A percentile compares a stretch with the other conserved stretches of the same genome.
Evolutionary conservation across 2,113 vertebrate genomes (phyloP).

Genomic region (Eubucco bourcierii): DNA sequence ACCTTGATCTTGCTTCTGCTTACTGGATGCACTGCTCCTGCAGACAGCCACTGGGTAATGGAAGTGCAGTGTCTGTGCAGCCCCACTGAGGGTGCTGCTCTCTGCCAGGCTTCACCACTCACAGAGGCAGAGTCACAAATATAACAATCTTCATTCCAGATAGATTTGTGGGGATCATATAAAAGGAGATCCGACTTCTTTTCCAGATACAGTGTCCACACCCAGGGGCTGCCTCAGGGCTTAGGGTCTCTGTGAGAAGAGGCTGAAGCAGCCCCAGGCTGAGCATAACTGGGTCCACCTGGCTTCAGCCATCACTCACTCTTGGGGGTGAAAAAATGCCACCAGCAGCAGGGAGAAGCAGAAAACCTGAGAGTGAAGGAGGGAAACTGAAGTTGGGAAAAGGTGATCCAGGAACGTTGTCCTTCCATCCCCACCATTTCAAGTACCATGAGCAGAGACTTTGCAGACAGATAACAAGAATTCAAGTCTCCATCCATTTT

Average conservation of each 20-base stretch:
- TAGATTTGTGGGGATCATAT: rapidly evolving
- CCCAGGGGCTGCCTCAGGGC: rapidly evolving
- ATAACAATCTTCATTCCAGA: rapidly evolving
- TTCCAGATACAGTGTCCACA: rapidly evolving
- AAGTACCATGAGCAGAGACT: not conserved
- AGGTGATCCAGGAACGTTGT: rapidly evolving
- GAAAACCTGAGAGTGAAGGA: not conserved
- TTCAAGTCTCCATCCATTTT: not conserved
- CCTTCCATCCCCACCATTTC: not conserved
- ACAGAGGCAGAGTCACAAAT: no score
- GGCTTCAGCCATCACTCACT: not conserved
- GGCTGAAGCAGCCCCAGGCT: rapidly evolving
- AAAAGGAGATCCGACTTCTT: not conserved
- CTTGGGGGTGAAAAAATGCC: not conserved
- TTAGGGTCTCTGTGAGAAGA: not conserved
- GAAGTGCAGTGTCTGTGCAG: rapidly evolving
- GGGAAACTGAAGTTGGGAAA: not conserved
- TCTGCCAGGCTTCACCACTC: rapidly evolving
- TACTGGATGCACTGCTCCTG: rapidly evolving
- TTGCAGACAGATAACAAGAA: not conserved
- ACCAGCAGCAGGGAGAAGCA: not conserved
- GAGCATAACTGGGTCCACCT: rapidly evolving
- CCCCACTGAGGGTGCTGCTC: rapidly evolving
- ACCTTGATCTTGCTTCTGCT: not conserved
- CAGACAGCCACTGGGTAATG: rapidly evolving